A percentile compares a stretch with the other conserved stretches of the same genome.
Evolutionary conservation across 2,797 vertebrate species (phyloP).

Genomic region (Lates japonicus): DNA sequence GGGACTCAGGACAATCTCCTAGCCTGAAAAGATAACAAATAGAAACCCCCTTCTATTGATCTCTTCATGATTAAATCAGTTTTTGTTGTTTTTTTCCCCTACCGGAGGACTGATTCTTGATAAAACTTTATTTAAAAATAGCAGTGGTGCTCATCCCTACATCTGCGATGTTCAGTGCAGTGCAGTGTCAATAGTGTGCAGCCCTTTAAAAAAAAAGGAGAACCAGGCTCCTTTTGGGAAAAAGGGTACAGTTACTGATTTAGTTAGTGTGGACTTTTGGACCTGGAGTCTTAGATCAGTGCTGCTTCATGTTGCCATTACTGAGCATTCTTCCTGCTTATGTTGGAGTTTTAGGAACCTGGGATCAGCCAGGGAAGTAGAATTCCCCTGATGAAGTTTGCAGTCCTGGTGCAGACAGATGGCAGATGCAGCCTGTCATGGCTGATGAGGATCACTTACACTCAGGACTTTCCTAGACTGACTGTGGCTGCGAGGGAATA

Average conservation of each 20-base stretch:
- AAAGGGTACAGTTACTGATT: no score
- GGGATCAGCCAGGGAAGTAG: background rate
- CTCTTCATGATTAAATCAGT: no score
- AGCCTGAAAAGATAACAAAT: no score
- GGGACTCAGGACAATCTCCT: background rate
- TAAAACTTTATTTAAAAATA: no score
- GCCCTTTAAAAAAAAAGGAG: no score
- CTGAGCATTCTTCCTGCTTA: background rate
- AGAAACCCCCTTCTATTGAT: no score
- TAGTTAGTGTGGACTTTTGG: background rate
- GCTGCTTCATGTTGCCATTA: background rate
- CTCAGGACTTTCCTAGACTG: constrained; percentile 58
- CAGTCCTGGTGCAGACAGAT: constrained; percentile 18
- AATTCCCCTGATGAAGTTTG: constrained; percentile 18
- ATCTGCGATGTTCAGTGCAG: no score
- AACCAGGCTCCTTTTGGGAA: no score
- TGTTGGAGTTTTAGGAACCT: background rate
- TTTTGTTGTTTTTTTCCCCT: no score
- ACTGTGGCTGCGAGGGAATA: constrained; percentile 48
- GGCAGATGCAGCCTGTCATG: constrained; percentile 29
- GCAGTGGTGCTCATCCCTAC: no score
- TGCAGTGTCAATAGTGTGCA: no score
- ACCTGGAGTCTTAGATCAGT: background rate
- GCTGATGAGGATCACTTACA: constrained; percentile 57
- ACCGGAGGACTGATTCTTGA: no score